Conservation (phyloP, 2,888 invertebrate species). For the Hypolimnas misippus region DNA sequence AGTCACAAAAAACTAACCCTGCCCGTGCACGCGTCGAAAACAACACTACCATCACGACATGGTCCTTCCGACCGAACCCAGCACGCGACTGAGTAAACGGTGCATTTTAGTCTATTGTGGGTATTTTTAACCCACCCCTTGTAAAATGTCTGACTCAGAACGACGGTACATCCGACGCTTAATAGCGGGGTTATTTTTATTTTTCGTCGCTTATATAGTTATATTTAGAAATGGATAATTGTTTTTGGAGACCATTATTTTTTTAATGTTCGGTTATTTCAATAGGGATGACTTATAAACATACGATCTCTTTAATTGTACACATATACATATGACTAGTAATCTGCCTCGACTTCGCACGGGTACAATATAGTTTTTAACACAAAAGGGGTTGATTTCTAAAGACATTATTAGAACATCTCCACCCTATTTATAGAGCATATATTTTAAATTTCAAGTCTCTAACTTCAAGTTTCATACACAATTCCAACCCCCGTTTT, state of each 20-base stretch:
- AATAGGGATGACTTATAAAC: too few relatives aligned
- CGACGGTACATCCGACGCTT: slow-evolving; percentile 36
- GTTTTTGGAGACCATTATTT: background rate
- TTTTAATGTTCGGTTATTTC: background rate
- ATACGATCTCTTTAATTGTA: too few relatives aligned
- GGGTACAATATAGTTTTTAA: too few relatives aligned
- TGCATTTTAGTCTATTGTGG: slow-evolving; percentile 50
- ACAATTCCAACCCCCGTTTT: too few relatives aligned
- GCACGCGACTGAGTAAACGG: slow-evolving; percentile 55
- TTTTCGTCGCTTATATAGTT: slow-evolving; percentile 11
- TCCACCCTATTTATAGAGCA: too few relatives aligned
- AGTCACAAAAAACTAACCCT: slow-evolving; percentile 27
- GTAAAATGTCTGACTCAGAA: slow-evolving; percentile 48
- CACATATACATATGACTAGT: too few relatives aligned
- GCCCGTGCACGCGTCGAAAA: slow-evolving; percentile 6
- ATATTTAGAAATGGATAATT: slow-evolving; percentile 12
- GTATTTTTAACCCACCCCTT: slow-evolving; percentile 77
- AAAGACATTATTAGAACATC: too few relatives aligned
- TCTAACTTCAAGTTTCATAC: too few relatives aligned
- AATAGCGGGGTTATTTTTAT: slow-evolving; percentile 35
- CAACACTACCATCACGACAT: slow-evolving; percentile 25
- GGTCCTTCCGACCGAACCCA: slow-evolving; percentile 37
- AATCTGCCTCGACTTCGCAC: too few relatives aligned
- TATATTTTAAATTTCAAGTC: too few relatives aligned
- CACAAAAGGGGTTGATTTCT: too few relatives aligned